Evolutionary conservation across 2,797 vertebrate genomes (phyloP).

Genomic region (Sebastes variabilis): DNA sequence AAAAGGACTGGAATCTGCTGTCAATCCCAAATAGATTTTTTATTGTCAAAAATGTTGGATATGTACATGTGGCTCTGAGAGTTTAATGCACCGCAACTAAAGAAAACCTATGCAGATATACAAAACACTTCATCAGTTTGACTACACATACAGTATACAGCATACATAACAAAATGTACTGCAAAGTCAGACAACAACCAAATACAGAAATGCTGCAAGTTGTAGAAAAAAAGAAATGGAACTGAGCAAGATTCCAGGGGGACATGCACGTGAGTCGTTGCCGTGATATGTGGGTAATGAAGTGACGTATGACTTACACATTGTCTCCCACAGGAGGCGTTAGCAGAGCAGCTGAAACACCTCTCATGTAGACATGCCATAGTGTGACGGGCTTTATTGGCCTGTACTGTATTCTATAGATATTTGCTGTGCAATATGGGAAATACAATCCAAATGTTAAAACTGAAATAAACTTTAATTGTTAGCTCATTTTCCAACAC

Average conservation of each 20-base stretch:
- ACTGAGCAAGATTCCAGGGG: background rate
- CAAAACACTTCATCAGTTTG: background rate
- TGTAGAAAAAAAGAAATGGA: background rate
- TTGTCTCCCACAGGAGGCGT: background rate
- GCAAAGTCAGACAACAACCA: background rate
- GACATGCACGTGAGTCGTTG: background rate
- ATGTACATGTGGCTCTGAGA: background rate
- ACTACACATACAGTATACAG: background rate
- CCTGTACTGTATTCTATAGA: too few species aligned
- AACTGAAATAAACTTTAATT: too few species aligned
- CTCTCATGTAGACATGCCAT: background rate
- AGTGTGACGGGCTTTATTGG: background rate
- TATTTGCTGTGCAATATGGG: too few species aligned
- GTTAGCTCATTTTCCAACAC: background rate
- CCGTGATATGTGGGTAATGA: background rate
- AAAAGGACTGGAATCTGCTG: background rate
- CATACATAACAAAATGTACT: background rate
- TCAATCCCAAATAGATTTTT: background rate
- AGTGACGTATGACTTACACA: background rate
- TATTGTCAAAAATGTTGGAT: background rate
- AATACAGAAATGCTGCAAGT: background rate
- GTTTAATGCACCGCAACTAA: background rate
- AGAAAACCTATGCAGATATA: background rate
- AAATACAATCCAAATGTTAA: too few species aligned
- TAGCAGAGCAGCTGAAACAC: background rate